phyloP scores from a whole-genome alignment of 2,113 vertebrate species.

The Chaenocephalus aceratus region DNA sequence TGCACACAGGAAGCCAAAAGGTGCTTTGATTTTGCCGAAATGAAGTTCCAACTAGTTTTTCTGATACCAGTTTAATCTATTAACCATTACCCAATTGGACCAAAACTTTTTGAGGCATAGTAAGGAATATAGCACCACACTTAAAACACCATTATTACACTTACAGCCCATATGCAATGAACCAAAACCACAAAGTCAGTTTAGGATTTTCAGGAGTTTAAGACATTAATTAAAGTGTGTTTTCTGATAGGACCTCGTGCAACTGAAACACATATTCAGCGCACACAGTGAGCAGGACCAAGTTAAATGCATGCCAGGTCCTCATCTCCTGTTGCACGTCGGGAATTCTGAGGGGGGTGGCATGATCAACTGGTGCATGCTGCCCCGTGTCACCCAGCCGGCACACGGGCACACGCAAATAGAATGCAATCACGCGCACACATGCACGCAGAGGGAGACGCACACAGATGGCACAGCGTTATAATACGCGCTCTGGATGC shows the following conservation, averaged over 20 bases:
- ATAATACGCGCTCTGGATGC: constrained; percentile 19
- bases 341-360: constrained; percentile 62
- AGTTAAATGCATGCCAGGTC: constrained; percentile 48
- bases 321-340: constrained; percentile 78
- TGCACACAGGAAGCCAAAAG: constrained; percentile 37
- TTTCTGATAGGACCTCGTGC: constrained; percentile 14
- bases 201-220: neutral
- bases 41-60: constrained; percentile 34
- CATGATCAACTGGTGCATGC: constrained; percentile 73
- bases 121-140: constrained; percentile 25
- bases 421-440: constrained; percentile 3
- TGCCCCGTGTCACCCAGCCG: constrained; percentile 59
- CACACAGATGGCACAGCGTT: constrained; percentile 48
- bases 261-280: constrained; percentile 32
- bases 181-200: neutral
- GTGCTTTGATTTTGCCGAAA: constrained; percentile 46
- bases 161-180: neutral
- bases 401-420: constrained; percentile 8
- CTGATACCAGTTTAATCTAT: constrained; percentile 21
- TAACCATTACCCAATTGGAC: neutral
- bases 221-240: neutral
- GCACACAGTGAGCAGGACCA: constrained; percentile 17
- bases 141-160: neutral
- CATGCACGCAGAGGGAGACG: neutral
- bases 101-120: constrained; percentile 39